Base-by-base conservation (phyloP, 2,888 invertebrate genomes). In the Drosophila nigritarsus region DNA sequence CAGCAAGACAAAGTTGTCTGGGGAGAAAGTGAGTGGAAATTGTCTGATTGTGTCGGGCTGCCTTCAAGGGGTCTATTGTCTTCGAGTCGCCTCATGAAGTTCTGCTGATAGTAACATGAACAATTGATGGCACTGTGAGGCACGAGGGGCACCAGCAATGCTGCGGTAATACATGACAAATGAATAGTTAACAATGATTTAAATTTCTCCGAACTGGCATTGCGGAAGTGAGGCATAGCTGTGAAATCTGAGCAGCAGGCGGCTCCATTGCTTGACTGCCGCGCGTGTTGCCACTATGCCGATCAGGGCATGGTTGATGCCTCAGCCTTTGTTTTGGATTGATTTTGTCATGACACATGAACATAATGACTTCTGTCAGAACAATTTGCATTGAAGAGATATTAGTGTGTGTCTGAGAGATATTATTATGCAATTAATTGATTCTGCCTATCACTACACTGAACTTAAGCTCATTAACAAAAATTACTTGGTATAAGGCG, bases 171-270 rank as follows among this genome's bases (percentile, higher is more conserved):
- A 78, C 75, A 63, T 63, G 73, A 51, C 49, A 73, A 82, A 80
- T 85, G 63, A 82, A 83, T 77, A 73, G 77, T 73, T 73, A 76
- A 83, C 84, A 85, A 85, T 84, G 78, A 78, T 66, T 76, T 80
- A 75, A 83, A 84, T 83, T 83, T 83, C 71, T 83, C 78, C 74
- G 74, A 73, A 66, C 66, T 59, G 54, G 49, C 69, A 64, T 54
- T 56, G 36, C 15, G 59, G 40, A 13, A 49, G 60, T 51, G 18
- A 15, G 32, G 1, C 49, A 27, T 18, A 15, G 20, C 38, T 45
- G 36, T 27, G 15, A 56, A 51, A 65, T 40, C 56, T 27, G 40
- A 65, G 56, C 72, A 65, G 56, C 61, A 50, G 49, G 62, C 51
- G 60, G 51, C 58, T 24, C 20, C 7, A 50, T 49, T 70, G 62